Evolutionary conservation across 1,140 invertebrate species (phyloP).

Genomic region (Galendromus occidentalis): DNA sequence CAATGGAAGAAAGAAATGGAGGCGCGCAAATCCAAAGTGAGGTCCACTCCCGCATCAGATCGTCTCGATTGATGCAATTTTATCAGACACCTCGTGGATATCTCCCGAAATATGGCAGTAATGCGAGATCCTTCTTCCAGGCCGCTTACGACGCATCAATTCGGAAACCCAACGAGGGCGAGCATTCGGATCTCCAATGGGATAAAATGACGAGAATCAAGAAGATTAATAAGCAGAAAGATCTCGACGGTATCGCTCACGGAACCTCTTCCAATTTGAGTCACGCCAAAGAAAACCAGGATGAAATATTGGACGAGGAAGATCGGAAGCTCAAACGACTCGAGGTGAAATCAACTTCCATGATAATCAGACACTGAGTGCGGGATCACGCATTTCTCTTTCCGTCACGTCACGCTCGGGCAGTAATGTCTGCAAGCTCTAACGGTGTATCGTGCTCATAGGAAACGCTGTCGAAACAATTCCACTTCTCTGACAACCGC

Average conservation of each 20-base stretch:
- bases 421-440: background rate
- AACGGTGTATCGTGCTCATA: background rate
- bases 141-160: background rate
- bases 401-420: background rate
- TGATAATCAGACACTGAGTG: background rate
- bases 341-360: background rate
- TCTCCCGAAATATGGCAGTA: no score
- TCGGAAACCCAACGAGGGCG: constrained; percentile 7
- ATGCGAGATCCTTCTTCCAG: no score
- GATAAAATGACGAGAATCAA: constrained; percentile 5
- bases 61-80: no score
- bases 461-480: constrained; percentile 7
- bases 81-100: no score
- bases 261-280: no score
- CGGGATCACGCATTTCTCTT: background rate
- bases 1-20: constrained; percentile 10
- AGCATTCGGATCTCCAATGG: constrained; percentile 1
- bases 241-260: background rate
- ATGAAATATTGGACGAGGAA: background rate
- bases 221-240: constrained; percentile 3
- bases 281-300: background rate
- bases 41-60: background rate
- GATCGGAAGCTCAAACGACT: constrained; percentile 5
- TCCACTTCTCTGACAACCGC: background rate
- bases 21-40: background rate